Evolutionary conservation across 2,797 vertebrate species (phyloP).

Genomic region (Cichlasoma orientale): DNA sequence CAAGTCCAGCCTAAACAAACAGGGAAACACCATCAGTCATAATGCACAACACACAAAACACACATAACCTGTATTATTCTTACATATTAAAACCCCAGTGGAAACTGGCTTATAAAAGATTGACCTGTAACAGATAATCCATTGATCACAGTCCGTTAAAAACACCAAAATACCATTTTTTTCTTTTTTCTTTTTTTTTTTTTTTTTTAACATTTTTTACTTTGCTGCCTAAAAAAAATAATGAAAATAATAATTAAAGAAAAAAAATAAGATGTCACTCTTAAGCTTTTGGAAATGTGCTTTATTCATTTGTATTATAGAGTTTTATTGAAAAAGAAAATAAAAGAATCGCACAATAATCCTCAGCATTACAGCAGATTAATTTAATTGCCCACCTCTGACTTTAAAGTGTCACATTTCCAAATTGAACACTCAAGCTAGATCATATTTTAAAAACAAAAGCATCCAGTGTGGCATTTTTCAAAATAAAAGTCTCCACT

Average conservation of each 20-base stretch:
- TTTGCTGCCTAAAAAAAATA: too few relatives aligned
- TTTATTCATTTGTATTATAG: too few relatives aligned
- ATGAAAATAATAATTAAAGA: background rate
- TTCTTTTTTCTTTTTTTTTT: background rate
- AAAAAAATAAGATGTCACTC: background rate
- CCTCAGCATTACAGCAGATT: background rate
- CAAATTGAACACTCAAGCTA: background rate
- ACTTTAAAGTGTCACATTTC: background rate
- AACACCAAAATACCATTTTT: too few relatives aligned
- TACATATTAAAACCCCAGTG: background rate
- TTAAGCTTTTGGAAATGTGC: too few relatives aligned
- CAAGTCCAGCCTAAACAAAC: conserved; percentile 11
- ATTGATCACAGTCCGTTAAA: too few relatives aligned
- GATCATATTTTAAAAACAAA: too few relatives aligned
- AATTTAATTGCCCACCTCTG: background rate
- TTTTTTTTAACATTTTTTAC: too few relatives aligned
- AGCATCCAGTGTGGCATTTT: too few relatives aligned
- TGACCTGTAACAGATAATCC: background rate
- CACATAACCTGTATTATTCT: background rate
- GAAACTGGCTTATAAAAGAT: background rate
- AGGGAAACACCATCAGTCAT: background rate
- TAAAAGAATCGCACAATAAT: too few relatives aligned
- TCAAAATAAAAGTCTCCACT: too few relatives aligned
- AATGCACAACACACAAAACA: background rate
- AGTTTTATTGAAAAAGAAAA: too few relatives aligned